Base-by-base conservation (phyloP, 2,113 vertebrate genomes). In the Pangasianodon gigas region DNA sequence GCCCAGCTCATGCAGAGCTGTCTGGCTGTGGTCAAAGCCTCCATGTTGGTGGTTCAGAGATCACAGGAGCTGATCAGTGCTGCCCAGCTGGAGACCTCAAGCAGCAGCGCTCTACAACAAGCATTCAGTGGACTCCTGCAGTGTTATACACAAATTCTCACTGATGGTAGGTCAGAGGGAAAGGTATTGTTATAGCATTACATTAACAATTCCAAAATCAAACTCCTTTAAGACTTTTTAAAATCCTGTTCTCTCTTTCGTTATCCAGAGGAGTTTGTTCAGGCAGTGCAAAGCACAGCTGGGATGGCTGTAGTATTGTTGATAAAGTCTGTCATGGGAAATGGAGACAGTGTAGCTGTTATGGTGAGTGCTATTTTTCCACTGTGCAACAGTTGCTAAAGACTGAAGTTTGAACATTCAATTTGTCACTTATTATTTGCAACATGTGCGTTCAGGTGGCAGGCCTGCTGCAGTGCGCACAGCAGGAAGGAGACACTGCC, bases 301-400 rank as follows among this genome's bases (percentile, higher is more conserved):
- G 98, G 97, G 65, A 96, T 99, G 96, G 98, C 98, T 0, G 92
- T 97, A 54, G 94, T 98, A 91, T 94, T 99, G 58, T 94, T 98
- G 86, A 94, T 94, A 92, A 96, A 97, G 91, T 95, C 95, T 32
- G 96, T 97, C 94, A 95, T 97, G 93, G 96, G 96, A 26, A 93
- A 96, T 71, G 92, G 86, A 94, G 97, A 97, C 86, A 89, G 94
- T 26, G 91, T 97, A n/a, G 96, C 97, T 62, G 93, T 93, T 41
- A 93, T 97, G 95, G 98, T 99, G 89, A 97, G 98, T 94, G 6
- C n/a, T 14, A 2, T 24, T 44, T 85, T 26, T 18, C n/a, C 1
- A 32, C 8, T 19, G 2, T 48, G 26, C 41, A 67, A 52, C 32
- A 58, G 16, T 58, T 75, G 16, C n/a, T 84, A 32, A 85, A 9